Percentiles rank a stretch among this genome's conserved stretches.
These are phyloP conservation scores for Leptoteleia sp. DNA, from an alignment of 1,140 invertebrate species.

Conservation along the genomic window DNA sequence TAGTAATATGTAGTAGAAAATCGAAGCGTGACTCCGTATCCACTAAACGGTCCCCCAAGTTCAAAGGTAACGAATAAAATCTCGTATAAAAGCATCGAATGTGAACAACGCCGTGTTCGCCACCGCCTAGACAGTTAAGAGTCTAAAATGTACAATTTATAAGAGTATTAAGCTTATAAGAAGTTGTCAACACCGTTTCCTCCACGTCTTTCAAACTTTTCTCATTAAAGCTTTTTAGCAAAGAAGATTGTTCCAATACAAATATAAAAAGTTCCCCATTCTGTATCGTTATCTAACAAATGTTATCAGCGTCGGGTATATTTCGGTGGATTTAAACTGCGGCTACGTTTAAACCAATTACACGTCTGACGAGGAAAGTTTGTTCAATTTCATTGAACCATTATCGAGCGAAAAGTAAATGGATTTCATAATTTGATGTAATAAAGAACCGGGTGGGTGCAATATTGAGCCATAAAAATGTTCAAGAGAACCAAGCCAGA, in stretches of 20 bases:
- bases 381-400: no score
- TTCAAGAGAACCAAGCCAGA: no score
- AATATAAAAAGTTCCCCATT: constrained; percentile 37
- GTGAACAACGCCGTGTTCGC: constrained; percentile 19
- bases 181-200: constrained; percentile 54
- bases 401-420: no score
- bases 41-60: constrained; percentile 13
- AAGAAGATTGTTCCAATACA: constrained; percentile 47
- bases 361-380: no score
- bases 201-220: constrained; percentile 47
- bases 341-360: not conserved
- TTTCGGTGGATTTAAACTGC: not conserved
- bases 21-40: not conserved
- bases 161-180: constrained; percentile 56
- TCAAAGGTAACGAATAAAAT: constrained; percentile 30
- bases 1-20: constrained; percentile 4
- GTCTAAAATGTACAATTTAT: constrained; percentile 51
- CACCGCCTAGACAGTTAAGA: constrained; percentile 14
- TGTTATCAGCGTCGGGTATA: constrained; percentile 11
- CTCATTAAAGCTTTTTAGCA: constrained; percentile 56
- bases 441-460: no score
- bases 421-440: no score
- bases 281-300: constrained; percentile 35
- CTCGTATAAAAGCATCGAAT: constrained; percentile 30
- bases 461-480: no score